Evolutionary conservation across 2,888 invertebrate genomes (phyloP).

Genomic region (Polyploca ridens): DNA sequence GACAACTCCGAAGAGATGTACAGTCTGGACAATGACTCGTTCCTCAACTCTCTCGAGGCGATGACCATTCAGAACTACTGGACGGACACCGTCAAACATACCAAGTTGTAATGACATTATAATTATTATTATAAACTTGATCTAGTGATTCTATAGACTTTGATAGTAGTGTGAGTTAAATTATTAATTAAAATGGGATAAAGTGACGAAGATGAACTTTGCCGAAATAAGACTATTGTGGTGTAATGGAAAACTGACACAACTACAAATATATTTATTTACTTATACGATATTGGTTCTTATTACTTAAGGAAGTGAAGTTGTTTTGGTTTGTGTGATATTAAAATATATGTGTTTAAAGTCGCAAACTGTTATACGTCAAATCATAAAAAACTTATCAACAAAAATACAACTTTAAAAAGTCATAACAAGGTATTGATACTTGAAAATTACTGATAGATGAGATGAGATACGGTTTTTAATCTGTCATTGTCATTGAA

Average conservation of each 20-base stretch:
- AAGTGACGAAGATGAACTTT: background rate
- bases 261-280: background rate
- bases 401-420: background rate
- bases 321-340: background rate
- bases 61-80: slow-evolving; percentile 98
- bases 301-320: background rate
- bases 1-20: slow-evolving; percentile 98
- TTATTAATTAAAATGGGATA: background rate
- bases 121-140: background rate
- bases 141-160: slow-evolving; percentile 4
- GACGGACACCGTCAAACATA: slow-evolving; percentile 96
- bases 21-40: slow-evolving; percentile 96
- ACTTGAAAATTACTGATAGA: background rate
- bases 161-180: slow-evolving; percentile 12
- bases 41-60: slow-evolving; percentile 95
- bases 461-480: background rate
- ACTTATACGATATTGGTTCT: background rate
- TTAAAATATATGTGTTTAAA: slow-evolving; percentile 1
- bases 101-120: slow-evolving; percentile 87
- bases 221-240: background rate
- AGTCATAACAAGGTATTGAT: background rate
- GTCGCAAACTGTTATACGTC: background rate
- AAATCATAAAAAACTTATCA: background rate
- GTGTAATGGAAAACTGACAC: slow-evolving; percentile 1
- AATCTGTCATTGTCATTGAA: background rate